Conservation (phyloP, 2,113 vertebrate genomes). For the Malurus elegans region DNA sequence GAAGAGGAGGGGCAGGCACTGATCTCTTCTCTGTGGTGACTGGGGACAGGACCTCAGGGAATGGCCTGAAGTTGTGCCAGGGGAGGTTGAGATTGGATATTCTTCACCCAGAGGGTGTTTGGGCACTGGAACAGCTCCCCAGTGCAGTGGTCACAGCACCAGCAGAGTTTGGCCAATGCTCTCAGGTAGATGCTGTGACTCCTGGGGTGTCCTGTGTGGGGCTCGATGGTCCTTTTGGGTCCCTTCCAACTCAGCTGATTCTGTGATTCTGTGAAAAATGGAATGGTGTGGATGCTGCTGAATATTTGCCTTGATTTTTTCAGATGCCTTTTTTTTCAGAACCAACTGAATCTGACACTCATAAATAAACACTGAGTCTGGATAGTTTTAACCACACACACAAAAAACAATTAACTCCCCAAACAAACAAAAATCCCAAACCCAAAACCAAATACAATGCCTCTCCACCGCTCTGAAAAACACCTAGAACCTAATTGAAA, state of each 20-base stretch:
- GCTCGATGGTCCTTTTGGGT: accelerated
- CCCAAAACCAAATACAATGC: background rate
- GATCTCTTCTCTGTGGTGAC: no score
- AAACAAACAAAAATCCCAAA: background rate
- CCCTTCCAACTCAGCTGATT: background rate
- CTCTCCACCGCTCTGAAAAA: background rate
- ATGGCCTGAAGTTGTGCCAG: background rate
- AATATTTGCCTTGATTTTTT: background rate
- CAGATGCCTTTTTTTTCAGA: background rate
- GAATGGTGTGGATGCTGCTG: background rate
- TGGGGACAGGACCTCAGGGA: background rate
- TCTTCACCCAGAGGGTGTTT: background rate
- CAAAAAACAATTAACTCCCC: accelerated
- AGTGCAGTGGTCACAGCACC: background rate
- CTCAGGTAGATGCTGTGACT: background rate
- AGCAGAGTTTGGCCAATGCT: background rate
- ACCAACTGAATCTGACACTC: background rate
- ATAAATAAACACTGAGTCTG: background rate
- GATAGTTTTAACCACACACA: background rate
- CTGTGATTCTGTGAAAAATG: background rate
- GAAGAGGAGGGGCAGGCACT: no score
- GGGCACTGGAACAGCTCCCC: background rate
- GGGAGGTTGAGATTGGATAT: background rate
- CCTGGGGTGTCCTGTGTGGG: accelerated
- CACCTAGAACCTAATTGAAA: background rate